Conservation (phyloP, 2,113 vertebrate species). For the Cyprinus carpio region DNA sequence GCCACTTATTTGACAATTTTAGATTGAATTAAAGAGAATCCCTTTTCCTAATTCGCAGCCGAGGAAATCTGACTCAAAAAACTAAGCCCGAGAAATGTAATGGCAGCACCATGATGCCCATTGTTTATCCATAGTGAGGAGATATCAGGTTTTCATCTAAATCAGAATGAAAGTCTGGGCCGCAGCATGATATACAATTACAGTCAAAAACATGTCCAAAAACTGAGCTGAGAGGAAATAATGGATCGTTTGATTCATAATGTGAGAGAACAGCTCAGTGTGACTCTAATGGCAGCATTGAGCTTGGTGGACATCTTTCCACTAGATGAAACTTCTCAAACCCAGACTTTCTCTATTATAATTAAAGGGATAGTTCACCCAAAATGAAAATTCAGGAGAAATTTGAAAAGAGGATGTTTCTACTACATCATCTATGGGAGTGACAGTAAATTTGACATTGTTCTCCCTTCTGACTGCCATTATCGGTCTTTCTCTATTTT, state of each 20-base stretch:
- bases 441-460: too few species aligned
- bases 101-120: constrained; percentile 18
- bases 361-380: background rate
- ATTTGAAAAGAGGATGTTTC: background rate
- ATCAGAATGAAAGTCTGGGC: background rate
- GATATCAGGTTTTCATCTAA: background rate
- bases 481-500: too few species aligned
- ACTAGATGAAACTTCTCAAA: background rate
- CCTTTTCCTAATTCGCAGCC: constrained; percentile 65
- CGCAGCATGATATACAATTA: constrained; percentile 18
- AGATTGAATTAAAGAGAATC: constrained; percentile 74
- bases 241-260: background rate
- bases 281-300: constrained; percentile 19
- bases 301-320: background rate
- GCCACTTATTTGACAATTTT: constrained; percentile 69
- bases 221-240: background rate
- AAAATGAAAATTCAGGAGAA: background rate
- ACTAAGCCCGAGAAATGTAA: constrained; percentile 1
- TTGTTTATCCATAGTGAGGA: background rate
- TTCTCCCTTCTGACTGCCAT: too few species aligned
- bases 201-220: background rate
- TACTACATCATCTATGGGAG: too few species aligned
- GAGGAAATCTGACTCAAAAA: constrained; percentile 59
- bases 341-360: background rate
- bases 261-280: constrained; percentile 8